Conservation (phyloP, 2,113 vertebrate genomes). For the Engraulis encrasicolus region DNA sequence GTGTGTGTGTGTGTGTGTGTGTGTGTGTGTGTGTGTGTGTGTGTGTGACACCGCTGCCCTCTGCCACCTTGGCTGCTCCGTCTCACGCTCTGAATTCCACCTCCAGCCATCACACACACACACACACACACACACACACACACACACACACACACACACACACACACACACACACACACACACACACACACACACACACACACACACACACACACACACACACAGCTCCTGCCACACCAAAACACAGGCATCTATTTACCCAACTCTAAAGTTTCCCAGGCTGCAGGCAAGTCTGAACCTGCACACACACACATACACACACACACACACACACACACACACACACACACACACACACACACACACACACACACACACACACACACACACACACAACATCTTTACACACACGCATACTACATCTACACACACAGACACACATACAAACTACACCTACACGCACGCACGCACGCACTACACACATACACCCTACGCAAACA, state of each 20-base stretch:
- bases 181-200: constrained; percentile 39
- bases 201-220: constrained; percentile 53
- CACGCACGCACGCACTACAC: background rate
- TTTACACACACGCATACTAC: too few species aligned
- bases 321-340: background rate
- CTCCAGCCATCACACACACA: constrained; percentile 38
- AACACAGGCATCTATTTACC: constrained; percentile 74
- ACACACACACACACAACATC: too few species aligned
- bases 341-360: background rate
- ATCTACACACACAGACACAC: too few species aligned
- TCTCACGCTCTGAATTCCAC: constrained; percentile 52
- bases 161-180: constrained; percentile 43
- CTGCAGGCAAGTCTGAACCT: constrained; percentile 67
- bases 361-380: constrained; percentile 49
- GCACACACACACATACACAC: background rate
- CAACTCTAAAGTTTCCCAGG: constrained; percentile 76
- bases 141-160: constrained; percentile 43
- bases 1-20: too few species aligned
- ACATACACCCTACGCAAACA: too few species aligned
- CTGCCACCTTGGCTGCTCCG: constrained; percentile 53
- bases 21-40: too few species aligned
- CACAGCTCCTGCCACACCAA: constrained; percentile 65
- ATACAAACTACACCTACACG: too few species aligned
- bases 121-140: constrained; percentile 49
- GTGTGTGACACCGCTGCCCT: constrained; percentile 60